Conservation (phyloP, 2,888 invertebrate genomes). For the Aspidapion aeneum region DNA sequence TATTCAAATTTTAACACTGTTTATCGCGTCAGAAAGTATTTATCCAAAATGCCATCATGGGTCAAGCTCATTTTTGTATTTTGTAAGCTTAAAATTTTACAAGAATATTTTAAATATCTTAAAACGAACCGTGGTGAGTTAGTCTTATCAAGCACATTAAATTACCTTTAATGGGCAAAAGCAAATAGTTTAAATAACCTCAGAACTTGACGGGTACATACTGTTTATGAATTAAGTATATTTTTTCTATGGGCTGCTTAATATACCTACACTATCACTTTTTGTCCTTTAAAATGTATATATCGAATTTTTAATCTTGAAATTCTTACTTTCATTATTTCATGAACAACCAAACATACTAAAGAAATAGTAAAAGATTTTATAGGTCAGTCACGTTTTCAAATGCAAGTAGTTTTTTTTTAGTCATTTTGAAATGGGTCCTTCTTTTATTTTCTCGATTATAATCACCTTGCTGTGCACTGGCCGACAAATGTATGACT, state of each 20-base stretch:
- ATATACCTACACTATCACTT: neutral
- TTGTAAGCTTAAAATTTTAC: neutral
- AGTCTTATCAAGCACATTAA: neutral
- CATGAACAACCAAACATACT: neutral
- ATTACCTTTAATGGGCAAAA: neutral
- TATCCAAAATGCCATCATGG: neutral
- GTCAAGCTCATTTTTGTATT: neutral
- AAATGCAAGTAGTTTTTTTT: too few relatives aligned
- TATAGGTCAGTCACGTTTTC: neutral
- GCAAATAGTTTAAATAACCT: neutral
- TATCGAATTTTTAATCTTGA: neutral
- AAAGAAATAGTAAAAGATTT: neutral
- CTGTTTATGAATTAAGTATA: neutral
- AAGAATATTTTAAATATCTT: neutral
- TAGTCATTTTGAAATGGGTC: too few relatives aligned
- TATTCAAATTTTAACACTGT: neutral
- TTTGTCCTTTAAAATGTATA: neutral
- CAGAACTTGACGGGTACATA: neutral
- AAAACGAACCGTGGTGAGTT: neutral
- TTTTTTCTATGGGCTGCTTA: neutral
- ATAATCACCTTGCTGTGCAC: too few relatives aligned
- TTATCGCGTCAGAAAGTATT: neutral
- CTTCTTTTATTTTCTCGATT: too few relatives aligned
- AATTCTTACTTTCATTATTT: neutral
- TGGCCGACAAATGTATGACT: too few relatives aligned